Evolutionary conservation across 2,113 vertebrate genomes (phyloP), one percentile per base, ranked within the genome.

Genomic region (Martes martes): DNA sequence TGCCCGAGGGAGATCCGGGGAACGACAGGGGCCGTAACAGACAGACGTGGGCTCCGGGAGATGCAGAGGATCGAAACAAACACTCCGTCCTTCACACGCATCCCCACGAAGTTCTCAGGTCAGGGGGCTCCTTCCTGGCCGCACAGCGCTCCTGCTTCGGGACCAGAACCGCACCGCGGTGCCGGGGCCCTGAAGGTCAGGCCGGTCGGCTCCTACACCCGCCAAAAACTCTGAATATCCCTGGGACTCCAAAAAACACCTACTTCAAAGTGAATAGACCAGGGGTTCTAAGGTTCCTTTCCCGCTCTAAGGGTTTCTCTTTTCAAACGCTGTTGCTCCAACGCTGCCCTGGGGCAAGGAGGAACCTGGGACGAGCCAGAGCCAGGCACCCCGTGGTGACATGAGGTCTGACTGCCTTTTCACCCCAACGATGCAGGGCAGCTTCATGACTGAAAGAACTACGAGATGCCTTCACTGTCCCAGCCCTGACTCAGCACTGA

Each of bases 131-230:
- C 10, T 63, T 8, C 26, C 4, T 2, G 2, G 2, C 14, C 6
- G 28, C 59, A 1, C 21, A 0, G 1, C 18, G 1, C 15, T 19
- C 52, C 73, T 0, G 0, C 19, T 7, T 18, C 11, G 1, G 39
- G 59, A 2, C 24, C 4, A 16, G 45, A 11, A 2, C 69, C 26
- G 5, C 18, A 6, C 28, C 63, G 3, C 1, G 14, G 33, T 1
- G 31, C 28, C 14, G 2, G 63, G 14, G 31, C 63, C 16, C 63
- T 33, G 63, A 7, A 67, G 63, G 28, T 31, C 63, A 6, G 63
- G 63, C 14, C 14, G 13, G 14, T 33, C 63, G 33, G 16, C 24
- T 11, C 36, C 52, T 5, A 26, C 50, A 36, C 24, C n/a, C 50
- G 6, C 50, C 10, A 1, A 2, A 42, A 45, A 6, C 31, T 21